Evolutionary conservation across 2,888 invertebrate species (phyloP), one percentile per base, ranked within the genome.

Genomic region (Stramonita haemastoma): DNA sequence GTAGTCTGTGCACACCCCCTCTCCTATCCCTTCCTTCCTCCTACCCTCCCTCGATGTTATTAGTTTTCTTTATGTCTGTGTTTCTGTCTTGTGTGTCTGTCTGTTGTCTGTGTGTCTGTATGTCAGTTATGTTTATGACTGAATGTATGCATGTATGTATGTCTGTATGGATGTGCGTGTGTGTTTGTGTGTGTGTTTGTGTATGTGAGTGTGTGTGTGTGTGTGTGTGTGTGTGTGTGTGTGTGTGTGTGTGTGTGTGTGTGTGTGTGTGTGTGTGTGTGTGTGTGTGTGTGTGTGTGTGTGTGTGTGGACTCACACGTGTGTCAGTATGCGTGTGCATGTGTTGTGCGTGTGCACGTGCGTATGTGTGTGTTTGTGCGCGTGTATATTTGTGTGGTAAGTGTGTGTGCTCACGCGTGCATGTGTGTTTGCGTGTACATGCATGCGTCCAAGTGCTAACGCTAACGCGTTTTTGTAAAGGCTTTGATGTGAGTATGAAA

Each of bases 241-340:
- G n/a, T 73, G n/a, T 73, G n/a, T 29, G n/a, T 73, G n/a, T 73
- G n/a, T 73, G n/a, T 73, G 46, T 46, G 46, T 46, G 46, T 73
- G 11, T 73, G n/a, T n/a, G 73, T 73, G n/a, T n/a, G 73, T 73
- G n/a, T 73, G n/a, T 73, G n/a, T 29, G n/a, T 73, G n/a, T 73
- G n/a, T 73, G n/a, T 73, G n/a, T 73, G n/a, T 73, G 11, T n/a
- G 8, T 73, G n/a, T n/a, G 13, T 60, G 13, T 13, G 60, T 60
- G 60, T 13, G 60, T 60, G 6, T 60, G 60, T 13, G 60, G 4
- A 15, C 22, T 2, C 22, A 15, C 22, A 22, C 1, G 60, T 60
- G 6, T 22, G 1, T 60, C 2, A 2, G 60, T 60, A 22, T 22
- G 60, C 13, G 60, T 22, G 60, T 60, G 22, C 13, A 13, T 60